Evolutionary conservation across 2,113 vertebrate genomes (phyloP), one percentile per base, ranked within the genome.

Genomic region (Muntiacus muntjak): DNA sequence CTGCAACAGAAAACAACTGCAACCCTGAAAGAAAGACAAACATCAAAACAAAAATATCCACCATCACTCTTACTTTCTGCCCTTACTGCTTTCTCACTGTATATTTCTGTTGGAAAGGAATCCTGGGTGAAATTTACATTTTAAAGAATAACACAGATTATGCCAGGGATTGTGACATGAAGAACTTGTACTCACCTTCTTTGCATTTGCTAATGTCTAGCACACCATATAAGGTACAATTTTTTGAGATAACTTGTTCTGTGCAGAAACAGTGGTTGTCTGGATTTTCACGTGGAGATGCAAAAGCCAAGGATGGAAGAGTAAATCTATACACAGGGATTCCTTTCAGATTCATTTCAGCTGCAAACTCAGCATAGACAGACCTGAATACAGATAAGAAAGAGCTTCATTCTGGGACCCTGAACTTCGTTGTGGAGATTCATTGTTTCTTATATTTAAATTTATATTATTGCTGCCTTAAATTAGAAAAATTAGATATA

Each of bases 191-290:
- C 99, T 98, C 45, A 99, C 99, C 98, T 1, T 91, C 95, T 98
- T 99, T 99, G 97, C 99, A 99, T 79, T 98, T 4, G 33, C 99
- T 97, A 23, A 99, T 98, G 89, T 99, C 99, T 92, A 99, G 97
- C 1, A 99, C 98, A 95, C 99, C 99, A 1, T 98, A 99, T 15
- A 98, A 0, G 0, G 99, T 99, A 98, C 99, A 99, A 88, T 99
- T 99, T 28, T 96, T 89, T 79, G 99, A 99, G 94, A 98, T 10
- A 1, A 33, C 0, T 0, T 0, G 0, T 2, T 99, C 95, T 1
- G 11, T 99, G 90, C 99, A 99, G 98, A 98, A 99, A 50, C 99
- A 99, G 0, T 94, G 88, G 91, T 99, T 99, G 21, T 99, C 99
- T 50, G 97, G 98, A 21, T 99, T 99, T 52, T 97, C 93, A 1